Conservation (phyloP, 2,888 invertebrate genomes). For the Leuctra nigra region DNA sequence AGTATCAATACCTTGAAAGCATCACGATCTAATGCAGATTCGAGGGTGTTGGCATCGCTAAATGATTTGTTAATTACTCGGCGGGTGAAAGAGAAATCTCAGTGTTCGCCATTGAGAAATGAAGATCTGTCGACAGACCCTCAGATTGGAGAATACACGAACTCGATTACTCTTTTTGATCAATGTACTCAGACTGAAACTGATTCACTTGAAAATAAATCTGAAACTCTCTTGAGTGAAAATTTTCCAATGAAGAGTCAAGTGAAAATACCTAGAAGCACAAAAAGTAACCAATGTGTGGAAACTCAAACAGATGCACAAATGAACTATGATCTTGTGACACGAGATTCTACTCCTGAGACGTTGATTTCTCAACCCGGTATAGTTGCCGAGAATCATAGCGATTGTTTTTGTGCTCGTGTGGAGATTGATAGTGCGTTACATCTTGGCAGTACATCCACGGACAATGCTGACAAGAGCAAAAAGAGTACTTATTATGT, state of each 20-base stretch:
- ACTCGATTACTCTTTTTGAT: too few relatives aligned
- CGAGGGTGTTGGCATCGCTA: too few relatives aligned
- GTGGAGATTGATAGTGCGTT: constrained; percentile 51
- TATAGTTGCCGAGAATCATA: background rate
- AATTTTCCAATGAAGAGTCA: background rate
- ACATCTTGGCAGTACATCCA: constrained; percentile 39
- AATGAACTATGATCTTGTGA: too few relatives aligned
- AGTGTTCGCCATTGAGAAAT: too few relatives aligned
- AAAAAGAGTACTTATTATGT: constrained; percentile 56
- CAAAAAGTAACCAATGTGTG: background rate
- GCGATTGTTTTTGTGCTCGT: constrained; percentile 41
- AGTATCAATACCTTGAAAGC: too few relatives aligned
- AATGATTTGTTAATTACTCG: too few relatives aligned
- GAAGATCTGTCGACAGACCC: too few relatives aligned
- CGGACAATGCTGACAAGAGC: constrained; percentile 39
- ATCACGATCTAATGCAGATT: too few relatives aligned
- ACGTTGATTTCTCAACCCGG: background rate
- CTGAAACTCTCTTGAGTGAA: background rate
- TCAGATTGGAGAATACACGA: too few relatives aligned
- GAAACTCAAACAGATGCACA: background rate
- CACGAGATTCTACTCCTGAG: background rate
- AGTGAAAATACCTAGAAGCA: background rate
- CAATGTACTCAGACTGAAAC: background rate
- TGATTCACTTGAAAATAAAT: background rate
- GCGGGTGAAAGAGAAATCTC: too few relatives aligned